Conservation (phyloP, 1,140 invertebrate species). For the Euwallacea similis region DNA sequence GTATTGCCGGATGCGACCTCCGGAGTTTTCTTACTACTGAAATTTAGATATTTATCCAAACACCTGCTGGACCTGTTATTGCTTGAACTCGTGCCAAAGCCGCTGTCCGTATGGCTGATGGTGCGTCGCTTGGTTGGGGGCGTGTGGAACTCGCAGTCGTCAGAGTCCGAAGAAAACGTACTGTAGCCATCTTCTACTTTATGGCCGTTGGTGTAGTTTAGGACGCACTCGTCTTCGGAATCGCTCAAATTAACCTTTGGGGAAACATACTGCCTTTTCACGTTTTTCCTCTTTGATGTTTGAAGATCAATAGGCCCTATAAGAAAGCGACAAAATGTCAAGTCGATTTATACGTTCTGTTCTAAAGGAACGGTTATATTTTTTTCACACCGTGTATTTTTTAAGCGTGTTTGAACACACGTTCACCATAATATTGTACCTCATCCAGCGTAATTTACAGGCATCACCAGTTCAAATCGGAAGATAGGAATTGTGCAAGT, state of each 20-base stretch:
- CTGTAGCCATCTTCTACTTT: constrained; percentile 23
- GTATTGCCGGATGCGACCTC: constrained; percentile 52
- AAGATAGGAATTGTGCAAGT: too few species aligned
- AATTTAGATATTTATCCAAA: constrained; percentile 26
- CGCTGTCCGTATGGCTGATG: constrained; percentile 45
- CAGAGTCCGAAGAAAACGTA: constrained; percentile 45
- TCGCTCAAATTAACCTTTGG: constrained; percentile 9
- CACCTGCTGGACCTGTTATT: constrained; percentile 19
- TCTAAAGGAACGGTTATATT: too few species aligned
- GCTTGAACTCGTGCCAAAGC: constrained; percentile 50
- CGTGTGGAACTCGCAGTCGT: constrained; percentile 42
- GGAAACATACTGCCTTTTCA: background rate
- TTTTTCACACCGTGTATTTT: too few species aligned
- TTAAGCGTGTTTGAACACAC: too few species aligned
- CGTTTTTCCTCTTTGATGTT: constrained; percentile 6
- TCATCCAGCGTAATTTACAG: too few species aligned
- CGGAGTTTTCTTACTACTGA: constrained; percentile 50
- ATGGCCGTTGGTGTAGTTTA: constrained; percentile 10
- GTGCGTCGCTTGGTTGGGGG: constrained; percentile 42
- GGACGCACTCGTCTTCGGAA: constrained; percentile 15
- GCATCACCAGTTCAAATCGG: too few species aligned
- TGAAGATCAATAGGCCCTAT: constrained; percentile 5
- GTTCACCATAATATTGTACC: too few species aligned
- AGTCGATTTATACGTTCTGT: too few species aligned
- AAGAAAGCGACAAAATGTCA: too few species aligned